Conservation (phyloP, 2,113 vertebrate species). For the Archocentrus centrarchus region DNA sequence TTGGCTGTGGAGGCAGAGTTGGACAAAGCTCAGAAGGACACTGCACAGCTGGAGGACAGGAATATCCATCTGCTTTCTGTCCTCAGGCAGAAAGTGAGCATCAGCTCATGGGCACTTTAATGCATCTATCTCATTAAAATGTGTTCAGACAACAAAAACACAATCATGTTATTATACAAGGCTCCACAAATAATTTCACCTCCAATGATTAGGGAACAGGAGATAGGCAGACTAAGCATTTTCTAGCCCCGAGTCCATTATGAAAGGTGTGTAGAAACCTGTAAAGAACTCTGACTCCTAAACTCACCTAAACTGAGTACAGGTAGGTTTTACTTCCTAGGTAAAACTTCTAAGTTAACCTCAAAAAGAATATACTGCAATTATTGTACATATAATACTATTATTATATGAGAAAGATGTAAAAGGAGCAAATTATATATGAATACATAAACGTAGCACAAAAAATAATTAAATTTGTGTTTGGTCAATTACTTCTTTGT, state of each 20-base stretch:
- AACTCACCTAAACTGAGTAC: not conserved
- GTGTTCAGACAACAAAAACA: not conserved
- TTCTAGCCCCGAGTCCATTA: not conserved
- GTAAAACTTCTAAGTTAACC: not conserved
- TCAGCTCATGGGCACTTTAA: accelerated
- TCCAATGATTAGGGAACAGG: not conserved
- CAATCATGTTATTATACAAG: not conserved
- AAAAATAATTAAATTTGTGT: no score
- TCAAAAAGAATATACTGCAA: not conserved
- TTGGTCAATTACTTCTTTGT: no score
- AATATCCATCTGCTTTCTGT: conserved; percentile 12
- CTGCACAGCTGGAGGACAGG: not conserved
- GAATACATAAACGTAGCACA: no score
- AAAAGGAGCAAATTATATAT: no score
- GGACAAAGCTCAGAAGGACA: conserved; percentile 8
- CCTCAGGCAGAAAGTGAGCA: not conserved
- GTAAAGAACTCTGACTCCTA: not conserved
- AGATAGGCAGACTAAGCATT: not conserved
- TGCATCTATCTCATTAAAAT: not conserved
- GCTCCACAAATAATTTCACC: not conserved
- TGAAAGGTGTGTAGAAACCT: not conserved
- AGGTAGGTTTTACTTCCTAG: not conserved
- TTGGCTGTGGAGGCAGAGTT: not conserved
- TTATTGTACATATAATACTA: not conserved
- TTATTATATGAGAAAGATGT: not conserved